Evolutionary conservation across 2,888 invertebrate genomes (phyloP), one percentile per base, ranked within the genome.

Genomic region (Drosophila prostipennis): DNA sequence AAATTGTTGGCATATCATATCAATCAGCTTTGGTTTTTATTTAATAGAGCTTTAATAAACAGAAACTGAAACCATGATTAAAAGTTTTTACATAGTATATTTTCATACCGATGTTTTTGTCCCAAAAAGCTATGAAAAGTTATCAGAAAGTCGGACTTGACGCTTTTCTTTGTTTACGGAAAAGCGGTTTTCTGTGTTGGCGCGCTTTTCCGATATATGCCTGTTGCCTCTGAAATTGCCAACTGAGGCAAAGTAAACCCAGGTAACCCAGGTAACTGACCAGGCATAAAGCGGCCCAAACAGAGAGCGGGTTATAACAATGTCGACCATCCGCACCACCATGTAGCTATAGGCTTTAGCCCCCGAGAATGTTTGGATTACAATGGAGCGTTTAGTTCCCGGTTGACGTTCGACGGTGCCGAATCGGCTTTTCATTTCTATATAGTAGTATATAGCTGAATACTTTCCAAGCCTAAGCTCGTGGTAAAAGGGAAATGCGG

Each of bases 241-340:
- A 5, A 34, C 34, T 34, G 34, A 34, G 91, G 29, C 29, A 29
- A 29, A 29, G 29, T 29, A 29, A 29, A 7, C 29, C 29, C 29
- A 29, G 29, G 91, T 91, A 90, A 90, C 84, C 90, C 80, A 90
- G 91, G 91, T 89, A 91, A 91, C 91, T 90, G 86, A 87, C 90
- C 89, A 90, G 89, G 72, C 78, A 82, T 80, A 80, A 90, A 86
- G 74, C 83, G 74, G 71, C 88, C 88, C 79, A 90, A 90, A 91
- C 89, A 90, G 90, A 91, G 90, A 87, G 86, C 70, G 53, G 51
- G 45, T 51, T 74, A 76, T 76, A 83, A 71, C 84, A 70, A 61
- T 61, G 61, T 42, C 61, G 19, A 26, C 59, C 45, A 45, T 48
- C 45, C 32, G 32, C 40, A 78, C 72, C 83, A 74, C 76, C 80